Evolutionary conservation across 2,797 vertebrate genomes (phyloP), one percentile per base, ranked within the genome.

Genomic region (Sebastes minor): DNA sequence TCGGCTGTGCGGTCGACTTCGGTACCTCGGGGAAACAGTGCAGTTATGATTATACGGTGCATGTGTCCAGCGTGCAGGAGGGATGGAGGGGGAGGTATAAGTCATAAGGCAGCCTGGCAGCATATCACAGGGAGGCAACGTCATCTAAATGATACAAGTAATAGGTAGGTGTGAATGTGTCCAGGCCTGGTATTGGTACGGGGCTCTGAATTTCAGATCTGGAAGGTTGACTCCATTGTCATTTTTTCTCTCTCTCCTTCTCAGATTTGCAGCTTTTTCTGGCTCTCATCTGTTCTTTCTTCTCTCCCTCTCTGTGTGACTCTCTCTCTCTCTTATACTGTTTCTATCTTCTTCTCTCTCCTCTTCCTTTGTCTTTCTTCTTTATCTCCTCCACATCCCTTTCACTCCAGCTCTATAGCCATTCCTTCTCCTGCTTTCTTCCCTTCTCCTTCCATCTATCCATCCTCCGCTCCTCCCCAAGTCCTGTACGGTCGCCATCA

Each of bases 141-240:
- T 94, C 91, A 94, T 92, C 83, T 71, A 67, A 87, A 90, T 79
- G 90, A 88, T 88, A 92, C 73, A 72, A 87, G 70, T 85, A 88
- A 75, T 78, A 81, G 76, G 83, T 76, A 92, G 90, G 92, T 92
- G 88, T 80, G 84, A 92, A 86, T 81, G 78, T 73, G 84, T 89
- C 78, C 86, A 84, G 83, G 78, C 77, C 66, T 91, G 76, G 76
- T 74, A 67, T 60, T 67, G 71, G 73, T 74, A 78, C 4, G 0
- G 53, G 30, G 61, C 57, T 78, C 74, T 71, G 76, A 28, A 77
- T 66, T 78, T 83, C 71, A 71, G 23, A 73, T 78, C 62, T 72
- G 64, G 32, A 70, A 69, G 71, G 55, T 82, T 78, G 78, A 60
- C 20, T 55, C 52, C 27, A 38, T 65, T 72, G 82, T 76, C 69